A percentile compares a stretch with the other conserved stretches of the same genome.
phyloP scores from a whole-genome alignment of 2,113 vertebrate species.

The Ramphastos sulfuratus region DNA sequence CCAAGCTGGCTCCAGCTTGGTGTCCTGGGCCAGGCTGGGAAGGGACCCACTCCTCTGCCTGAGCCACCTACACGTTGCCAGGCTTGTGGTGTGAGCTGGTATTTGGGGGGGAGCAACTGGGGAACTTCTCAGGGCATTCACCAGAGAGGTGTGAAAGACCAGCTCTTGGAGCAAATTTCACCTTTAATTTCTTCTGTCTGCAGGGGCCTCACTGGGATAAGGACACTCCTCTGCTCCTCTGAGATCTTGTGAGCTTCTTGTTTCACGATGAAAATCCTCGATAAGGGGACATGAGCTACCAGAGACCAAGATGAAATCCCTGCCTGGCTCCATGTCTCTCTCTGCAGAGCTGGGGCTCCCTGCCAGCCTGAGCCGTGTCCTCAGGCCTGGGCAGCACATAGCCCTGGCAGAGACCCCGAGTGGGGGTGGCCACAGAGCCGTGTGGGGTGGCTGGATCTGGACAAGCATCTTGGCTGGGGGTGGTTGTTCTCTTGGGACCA shows the following conservation, averaged over 20 bases:
- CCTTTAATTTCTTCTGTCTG: neutral
- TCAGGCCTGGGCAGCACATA: neutral
- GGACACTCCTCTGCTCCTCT: neutral
- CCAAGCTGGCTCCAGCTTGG: neutral
- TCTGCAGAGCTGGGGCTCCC: neutral
- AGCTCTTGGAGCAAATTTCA: rapidly evolving
- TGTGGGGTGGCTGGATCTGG: rapidly evolving
- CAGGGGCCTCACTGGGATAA: neutral
- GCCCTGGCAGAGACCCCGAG: neutral
- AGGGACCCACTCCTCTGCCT: neutral
- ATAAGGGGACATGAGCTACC: neutral
- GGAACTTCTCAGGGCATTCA: neutral
- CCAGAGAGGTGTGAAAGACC: neutral
- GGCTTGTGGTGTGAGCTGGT: neutral
- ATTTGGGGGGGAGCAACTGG: neutral
- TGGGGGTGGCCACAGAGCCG: neutral
- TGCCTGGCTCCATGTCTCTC: neutral
- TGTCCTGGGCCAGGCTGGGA: neutral
- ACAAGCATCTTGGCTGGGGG: rapidly evolving
- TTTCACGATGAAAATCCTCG: neutral
- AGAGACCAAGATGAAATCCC: neutral
- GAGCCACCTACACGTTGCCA: neutral
- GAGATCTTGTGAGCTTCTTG: neutral
- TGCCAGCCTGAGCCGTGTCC: neutral
- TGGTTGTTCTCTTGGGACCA: rapidly evolving